phyloP scores from a whole-genome alignment of 2,888 invertebrate species.

The Anthophora plumipes region DNA sequence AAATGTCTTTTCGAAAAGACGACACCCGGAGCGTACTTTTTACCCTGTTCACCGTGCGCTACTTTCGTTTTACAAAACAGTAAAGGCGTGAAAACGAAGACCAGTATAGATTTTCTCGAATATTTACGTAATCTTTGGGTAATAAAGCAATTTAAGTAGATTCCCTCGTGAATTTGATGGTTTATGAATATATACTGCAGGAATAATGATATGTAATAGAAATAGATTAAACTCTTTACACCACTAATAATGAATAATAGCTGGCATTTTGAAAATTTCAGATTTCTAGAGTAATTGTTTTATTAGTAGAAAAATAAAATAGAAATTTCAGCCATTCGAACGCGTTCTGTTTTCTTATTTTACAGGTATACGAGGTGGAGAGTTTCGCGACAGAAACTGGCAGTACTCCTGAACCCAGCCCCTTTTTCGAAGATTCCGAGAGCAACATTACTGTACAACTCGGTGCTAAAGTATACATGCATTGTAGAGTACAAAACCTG shows the following conservation, averaged over 20 bases:
- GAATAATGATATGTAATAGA: too few species aligned
- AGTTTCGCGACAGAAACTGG: constrained; percentile 81
- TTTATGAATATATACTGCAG: not conserved
- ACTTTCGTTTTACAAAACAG: not conserved
- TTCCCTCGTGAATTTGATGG: not conserved
- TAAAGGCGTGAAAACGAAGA: not conserved
- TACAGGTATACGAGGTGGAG: constrained; percentile 82
- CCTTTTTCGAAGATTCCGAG: constrained; percentile 89
- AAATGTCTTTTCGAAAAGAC: constrained; percentile 47
- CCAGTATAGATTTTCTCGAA: not conserved
- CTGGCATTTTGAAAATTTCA: too few species aligned
- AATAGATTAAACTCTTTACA: too few species aligned
- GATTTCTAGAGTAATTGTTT: too few species aligned
- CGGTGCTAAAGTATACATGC: constrained; percentile 85
- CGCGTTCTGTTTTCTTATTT: not conserved
- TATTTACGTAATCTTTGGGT: constrained; percentile 15
- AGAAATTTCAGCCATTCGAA: not conserved
- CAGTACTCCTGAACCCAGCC: constrained; percentile 89
- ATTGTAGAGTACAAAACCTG: constrained; percentile 86
- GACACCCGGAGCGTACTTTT: constrained; percentile 21
- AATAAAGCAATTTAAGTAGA: not conserved
- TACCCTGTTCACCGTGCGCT: not conserved
- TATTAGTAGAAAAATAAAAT: not conserved
- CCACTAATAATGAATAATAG: too few species aligned
- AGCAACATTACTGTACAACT: constrained; percentile 86